A percentile compares a stretch with the other conserved stretches of the same genome.
These are phyloP conservation scores for Phengaris arion DNA, from an alignment of 2,888 invertebrate genomes.

Conservation along the genomic window DNA sequence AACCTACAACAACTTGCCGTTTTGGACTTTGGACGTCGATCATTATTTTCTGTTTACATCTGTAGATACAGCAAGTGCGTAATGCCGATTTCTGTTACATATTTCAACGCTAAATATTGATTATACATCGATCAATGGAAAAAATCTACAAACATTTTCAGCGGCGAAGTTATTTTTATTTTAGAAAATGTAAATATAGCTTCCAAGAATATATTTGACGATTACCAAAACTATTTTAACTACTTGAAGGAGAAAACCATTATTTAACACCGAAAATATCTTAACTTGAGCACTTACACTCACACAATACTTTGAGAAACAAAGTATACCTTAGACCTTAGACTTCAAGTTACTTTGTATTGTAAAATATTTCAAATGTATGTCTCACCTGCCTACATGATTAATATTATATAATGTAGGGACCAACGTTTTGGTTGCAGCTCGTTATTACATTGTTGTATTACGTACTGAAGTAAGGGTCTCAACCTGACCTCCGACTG, in stretches of 20 bases:
- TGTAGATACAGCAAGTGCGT: background rate
- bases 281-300: background rate
- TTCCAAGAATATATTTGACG: background rate
- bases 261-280: background rate
- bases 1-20: no score
- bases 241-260: background rate
- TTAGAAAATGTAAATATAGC: background rate
- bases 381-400: no score
- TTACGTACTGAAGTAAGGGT: no score
- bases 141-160: background rate
- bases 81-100: background rate
- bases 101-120: background rate
- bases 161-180: background rate
- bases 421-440: no score
- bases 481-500: no score
- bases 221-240: background rate
- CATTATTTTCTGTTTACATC: background rate
- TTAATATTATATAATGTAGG: no score
- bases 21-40: no score
- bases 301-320: background rate
- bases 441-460: no score
- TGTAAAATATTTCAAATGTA: background rate
- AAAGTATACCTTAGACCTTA: background rate
- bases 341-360: background rate
- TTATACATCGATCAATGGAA: background rate